Percentiles rank a stretch among this genome's conserved stretches.
Evolutionary conservation across 2,888 invertebrate genomes (phyloP).

Genomic region (Apodemia zela): DNA sequence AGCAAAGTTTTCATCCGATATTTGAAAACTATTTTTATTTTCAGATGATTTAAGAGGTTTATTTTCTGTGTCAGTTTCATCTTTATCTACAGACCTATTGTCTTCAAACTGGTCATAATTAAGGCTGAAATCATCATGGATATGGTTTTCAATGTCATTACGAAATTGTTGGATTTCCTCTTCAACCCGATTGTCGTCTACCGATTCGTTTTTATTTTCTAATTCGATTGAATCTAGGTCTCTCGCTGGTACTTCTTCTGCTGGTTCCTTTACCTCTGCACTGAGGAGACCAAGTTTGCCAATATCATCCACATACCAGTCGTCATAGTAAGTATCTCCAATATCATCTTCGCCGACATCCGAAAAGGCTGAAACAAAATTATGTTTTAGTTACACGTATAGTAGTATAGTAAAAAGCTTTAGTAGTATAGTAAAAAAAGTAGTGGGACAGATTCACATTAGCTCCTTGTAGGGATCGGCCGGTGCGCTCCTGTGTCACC

Average conservation of each 20-base stretch:
- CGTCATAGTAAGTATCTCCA: conserved; percentile 25
- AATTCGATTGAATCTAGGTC: background rate
- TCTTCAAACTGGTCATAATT: conserved; percentile 54
- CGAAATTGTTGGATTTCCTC: conserved; percentile 29
- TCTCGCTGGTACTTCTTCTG: background rate
- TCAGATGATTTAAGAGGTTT: conserved; percentile 6
- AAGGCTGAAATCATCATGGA: conserved; percentile 26
- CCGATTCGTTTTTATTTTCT: background rate
- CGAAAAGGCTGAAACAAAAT: conserved; percentile 21
- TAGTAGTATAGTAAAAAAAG: too few species aligned
- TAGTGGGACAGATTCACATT: too few species aligned
- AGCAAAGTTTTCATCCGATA: background rate
- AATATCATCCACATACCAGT: conserved; percentile 33
- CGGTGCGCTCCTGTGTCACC: too few species aligned
- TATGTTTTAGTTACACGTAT: background rate
- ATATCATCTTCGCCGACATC: conserved; percentile 17
- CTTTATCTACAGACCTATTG: conserved; percentile 43
- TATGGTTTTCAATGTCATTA: conserved; percentile 25
- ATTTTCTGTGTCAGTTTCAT: conserved; percentile 25
- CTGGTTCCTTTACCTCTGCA: conserved; percentile 17
- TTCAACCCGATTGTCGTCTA: conserved; percentile 19
- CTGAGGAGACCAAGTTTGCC: conserved; percentile 22
- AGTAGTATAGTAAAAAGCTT: too few species aligned
- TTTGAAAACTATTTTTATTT: conserved; percentile 17
- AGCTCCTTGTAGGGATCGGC: too few species aligned